Evolutionary conservation across 2,888 invertebrate species (phyloP), one percentile per base, ranked within the genome.

Genomic region (Venustoraphidia nigricollis): DNA sequence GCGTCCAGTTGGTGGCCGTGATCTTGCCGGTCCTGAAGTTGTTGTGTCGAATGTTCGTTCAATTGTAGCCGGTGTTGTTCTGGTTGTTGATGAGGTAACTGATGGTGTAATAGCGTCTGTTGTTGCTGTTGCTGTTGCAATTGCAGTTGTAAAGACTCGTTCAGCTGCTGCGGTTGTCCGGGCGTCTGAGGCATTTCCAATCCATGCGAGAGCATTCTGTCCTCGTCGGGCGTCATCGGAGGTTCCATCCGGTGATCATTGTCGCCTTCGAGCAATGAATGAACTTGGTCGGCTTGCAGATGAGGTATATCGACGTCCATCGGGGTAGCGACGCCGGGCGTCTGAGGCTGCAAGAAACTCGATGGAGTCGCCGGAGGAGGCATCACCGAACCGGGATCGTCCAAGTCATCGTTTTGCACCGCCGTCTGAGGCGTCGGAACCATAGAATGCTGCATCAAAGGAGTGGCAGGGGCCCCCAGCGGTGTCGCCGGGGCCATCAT

Each of bases 231-330:
- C 14, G 66, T 63, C 61, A 64, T 61, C 5, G 65, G 59, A 36
- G 65, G 62, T 34, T 57, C 58, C 39, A 61, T 57, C 54, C 54
- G 61, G 54, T n/a, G n/a, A n/a, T 47, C 59, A 54, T 53, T 68
- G 66, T 47, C 64, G 65, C 46, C 66, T 54, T 66, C 64, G 9
- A 66, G 55, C 44, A 67, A 60, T 8, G 64, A 63, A 52, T 59
- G 62, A 10, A 68, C 65, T 62, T 65, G 49, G 60, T 79, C 80
- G 3, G 73, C 71, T 44, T 74, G 75, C 58, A 81, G 63, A 60
- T 80, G 79, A 50, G 82, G 81, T 65, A 75, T 72, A 57, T 77
- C 76, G 47, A 57, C 56, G 36, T 68, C 68, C 46, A 68, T 63
- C 50, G 62, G 61, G 64, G 63, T 57, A 70, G 54, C 51, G 68